These are phyloP conservation scores for Pao palembangensis DNA, from an alignment of 2,113 vertebrate genomes.

Conservation along the genomic window DNA sequence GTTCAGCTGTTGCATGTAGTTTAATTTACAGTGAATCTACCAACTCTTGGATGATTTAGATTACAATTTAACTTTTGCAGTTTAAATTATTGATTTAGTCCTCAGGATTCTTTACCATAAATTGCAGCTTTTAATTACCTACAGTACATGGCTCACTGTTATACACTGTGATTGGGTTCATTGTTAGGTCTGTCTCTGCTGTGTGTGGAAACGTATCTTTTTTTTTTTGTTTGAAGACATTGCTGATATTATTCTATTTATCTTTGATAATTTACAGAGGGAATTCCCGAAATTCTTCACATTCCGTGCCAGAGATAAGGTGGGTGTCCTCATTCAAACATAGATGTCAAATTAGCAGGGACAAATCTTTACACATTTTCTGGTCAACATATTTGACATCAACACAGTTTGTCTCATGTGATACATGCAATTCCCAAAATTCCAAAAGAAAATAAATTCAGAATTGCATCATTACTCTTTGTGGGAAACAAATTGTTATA, in stretches of 20 bases:
- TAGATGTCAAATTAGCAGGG: neutral
- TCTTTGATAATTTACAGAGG: conserved; percentile 77
- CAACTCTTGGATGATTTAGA: too few relatives aligned
- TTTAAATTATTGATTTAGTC: conserved; percentile 27
- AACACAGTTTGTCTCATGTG: neutral
- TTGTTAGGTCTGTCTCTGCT: conserved; percentile 5
- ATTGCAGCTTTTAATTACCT: conserved; percentile 4
- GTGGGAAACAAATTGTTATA: too few relatives aligned
- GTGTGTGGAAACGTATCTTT: neutral
- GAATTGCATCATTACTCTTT: too few relatives aligned
- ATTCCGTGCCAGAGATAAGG: conserved; percentile 96
- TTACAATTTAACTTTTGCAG: too few relatives aligned
- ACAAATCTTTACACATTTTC: neutral
- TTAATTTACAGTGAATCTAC: too few relatives aligned
- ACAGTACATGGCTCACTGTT: conserved; percentile 1
- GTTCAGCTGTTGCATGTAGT: too few relatives aligned
- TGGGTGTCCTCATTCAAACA: conserved; percentile 49
- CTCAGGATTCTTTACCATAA: conserved; percentile 32
- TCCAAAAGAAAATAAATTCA: conserved; percentile 4
- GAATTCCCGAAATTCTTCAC: conserved; percentile 99
- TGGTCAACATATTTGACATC: neutral
- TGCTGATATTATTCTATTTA: neutral
- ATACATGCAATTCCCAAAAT: neutral
- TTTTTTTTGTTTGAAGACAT: neutral
- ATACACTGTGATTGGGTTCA: conserved; percentile 7